Percentiles rank a stretch among this genome's conserved stretches.
These are phyloP conservation scores for Silurus meridionalis DNA, from an alignment of 2,113 vertebrate species.

Conservation along the genomic window DNA sequence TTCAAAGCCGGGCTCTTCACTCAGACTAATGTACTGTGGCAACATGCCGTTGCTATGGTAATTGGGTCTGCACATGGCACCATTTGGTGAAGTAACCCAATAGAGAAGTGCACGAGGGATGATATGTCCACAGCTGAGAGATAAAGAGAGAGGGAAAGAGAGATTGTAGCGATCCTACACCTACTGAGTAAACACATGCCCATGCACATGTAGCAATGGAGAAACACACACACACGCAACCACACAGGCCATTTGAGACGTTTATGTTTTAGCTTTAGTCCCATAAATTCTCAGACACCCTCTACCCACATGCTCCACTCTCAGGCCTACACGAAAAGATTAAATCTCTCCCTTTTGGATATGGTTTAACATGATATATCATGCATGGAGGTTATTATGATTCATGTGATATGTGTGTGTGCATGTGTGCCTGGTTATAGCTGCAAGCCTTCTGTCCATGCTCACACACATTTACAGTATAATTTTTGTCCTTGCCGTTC, in stretches of 20 bases:
- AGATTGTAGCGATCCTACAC: slow-evolving; percentile 32
- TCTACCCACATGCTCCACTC: slow-evolving; percentile 67
- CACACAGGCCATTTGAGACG: slow-evolving; percentile 58
- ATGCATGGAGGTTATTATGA: slow-evolving; percentile 16
- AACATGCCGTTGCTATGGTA: slow-evolving; percentile 72
- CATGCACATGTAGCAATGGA: slow-evolving; percentile 50
- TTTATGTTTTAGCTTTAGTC: slow-evolving; percentile 50
- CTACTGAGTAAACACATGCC: slow-evolving; percentile 38
- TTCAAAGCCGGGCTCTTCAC: slow-evolving; percentile 29
- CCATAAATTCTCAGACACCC: slow-evolving; percentile 72
- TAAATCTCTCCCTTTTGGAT: slow-evolving; percentile 7
- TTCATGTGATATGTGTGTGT: not conserved
- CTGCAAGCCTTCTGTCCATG: not conserved
- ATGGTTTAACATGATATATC: not conserved
- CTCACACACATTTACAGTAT: not conserved
- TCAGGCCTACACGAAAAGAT: slow-evolving; percentile 38
- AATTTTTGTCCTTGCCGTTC: not conserved
- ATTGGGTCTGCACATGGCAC: slow-evolving; percentile 70
- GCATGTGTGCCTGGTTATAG: not conserved
- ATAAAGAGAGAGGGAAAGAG: slow-evolving; percentile 17
- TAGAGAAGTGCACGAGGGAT: slow-evolving; percentile 60
- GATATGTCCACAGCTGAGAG: slow-evolving; percentile 51
- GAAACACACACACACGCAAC: not conserved
- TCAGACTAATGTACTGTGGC: slow-evolving; percentile 51
- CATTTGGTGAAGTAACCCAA: slow-evolving; percentile 71